phyloP scores from a whole-genome alignment of 2,113 vertebrate genomes.

The Brachyhypopomus occidentalis region DNA sequence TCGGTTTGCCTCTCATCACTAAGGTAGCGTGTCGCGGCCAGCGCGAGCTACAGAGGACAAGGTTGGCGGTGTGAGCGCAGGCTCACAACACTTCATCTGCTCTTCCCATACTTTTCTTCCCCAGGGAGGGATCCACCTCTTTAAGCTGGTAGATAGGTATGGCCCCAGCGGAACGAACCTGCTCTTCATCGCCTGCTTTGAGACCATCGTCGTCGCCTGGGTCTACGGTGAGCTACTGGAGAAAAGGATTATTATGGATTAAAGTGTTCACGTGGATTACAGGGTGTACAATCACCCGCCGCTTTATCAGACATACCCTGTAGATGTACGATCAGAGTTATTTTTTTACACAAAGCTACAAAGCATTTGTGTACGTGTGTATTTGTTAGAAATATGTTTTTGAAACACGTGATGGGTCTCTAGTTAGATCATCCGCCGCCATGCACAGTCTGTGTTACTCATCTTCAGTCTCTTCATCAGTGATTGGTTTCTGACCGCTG shows the following conservation, averaged over 20 bases:
- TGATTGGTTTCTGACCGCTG: too few species aligned
- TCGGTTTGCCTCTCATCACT: constrained; percentile 84
- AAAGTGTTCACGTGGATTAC: constrained; percentile 3
- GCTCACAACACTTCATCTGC: not conserved
- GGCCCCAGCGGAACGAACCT: constrained; percentile 62
- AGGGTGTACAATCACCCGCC: not conserved
- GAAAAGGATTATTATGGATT: not conserved
- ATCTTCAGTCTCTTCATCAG: too few species aligned
- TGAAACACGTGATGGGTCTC: too few species aligned
- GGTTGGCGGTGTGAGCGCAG: not conserved
- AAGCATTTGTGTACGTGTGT: too few species aligned
- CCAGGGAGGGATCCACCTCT: constrained; percentile 69
- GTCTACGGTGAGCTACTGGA: constrained; percentile 68
- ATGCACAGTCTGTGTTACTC: too few species aligned
- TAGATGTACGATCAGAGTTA: too few species aligned
- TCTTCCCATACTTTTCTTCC: not conserved
- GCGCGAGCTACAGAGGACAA: not conserved
- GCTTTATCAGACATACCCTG: too few species aligned
- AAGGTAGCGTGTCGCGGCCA: constrained; percentile 71
- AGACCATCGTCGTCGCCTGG: constrained; percentile 69
- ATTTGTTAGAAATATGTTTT: too few species aligned
- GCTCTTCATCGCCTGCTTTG: constrained; percentile 67
- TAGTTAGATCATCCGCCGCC: too few species aligned
- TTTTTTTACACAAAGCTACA: too few species aligned
- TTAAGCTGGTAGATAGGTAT: constrained; percentile 65